Conservation (phyloP, 2,113 vertebrate genomes). For the Falco punctatus region DNA sequence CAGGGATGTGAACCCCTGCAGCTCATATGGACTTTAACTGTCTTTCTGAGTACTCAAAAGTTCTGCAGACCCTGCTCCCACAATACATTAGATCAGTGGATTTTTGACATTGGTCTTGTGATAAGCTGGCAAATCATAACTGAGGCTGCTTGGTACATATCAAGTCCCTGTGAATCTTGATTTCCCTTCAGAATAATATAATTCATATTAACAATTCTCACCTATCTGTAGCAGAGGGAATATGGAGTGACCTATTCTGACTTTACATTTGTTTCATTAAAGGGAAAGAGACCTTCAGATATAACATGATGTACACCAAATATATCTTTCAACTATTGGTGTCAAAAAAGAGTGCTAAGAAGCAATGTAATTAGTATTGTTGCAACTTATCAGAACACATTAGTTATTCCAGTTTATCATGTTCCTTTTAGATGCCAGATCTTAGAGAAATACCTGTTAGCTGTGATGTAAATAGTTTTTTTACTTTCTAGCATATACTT, state of each 20-base stretch:
- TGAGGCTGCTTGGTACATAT: background rate
- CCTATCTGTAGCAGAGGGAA: background rate
- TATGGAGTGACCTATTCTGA: background rate
- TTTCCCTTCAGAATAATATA: background rate
- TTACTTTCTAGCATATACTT: background rate
- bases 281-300: background rate
- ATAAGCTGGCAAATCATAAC: background rate
- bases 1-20: background rate
- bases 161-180: background rate
- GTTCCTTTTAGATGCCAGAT: background rate
- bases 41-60: background rate
- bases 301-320: background rate
- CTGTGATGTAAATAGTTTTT: background rate
- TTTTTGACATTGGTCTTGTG: slow-evolving; percentile 3
- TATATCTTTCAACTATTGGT: background rate
- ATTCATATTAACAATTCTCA: background rate
- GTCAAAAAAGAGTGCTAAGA: background rate
- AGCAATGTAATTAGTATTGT: background rate
- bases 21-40: background rate
- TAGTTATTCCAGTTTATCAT: background rate
- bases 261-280: background rate
- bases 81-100: background rate
- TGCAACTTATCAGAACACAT: background rate
- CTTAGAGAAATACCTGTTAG: background rate
- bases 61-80: background rate